phyloP scores from a whole-genome alignment of 2,888 invertebrate species.

The Perithous albicinctus region DNA sequence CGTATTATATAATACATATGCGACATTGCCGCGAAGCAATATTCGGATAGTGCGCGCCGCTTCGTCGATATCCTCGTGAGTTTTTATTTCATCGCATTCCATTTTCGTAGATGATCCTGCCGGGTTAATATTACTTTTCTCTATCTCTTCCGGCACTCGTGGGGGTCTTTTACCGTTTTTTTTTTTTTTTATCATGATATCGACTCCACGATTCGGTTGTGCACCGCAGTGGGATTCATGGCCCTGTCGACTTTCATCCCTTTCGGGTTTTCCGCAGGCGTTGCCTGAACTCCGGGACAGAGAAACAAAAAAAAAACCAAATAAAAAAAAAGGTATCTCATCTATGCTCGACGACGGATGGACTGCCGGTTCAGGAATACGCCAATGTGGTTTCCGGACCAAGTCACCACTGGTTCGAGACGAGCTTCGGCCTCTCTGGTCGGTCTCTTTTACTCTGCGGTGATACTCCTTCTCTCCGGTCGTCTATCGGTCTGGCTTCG shows the following conservation, averaged over 20 bases:
- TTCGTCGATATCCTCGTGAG: slow-evolving; percentile 28
- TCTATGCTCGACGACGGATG: slow-evolving; percentile 19
- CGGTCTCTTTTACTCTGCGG: slow-evolving; percentile 20
- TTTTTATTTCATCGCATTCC: slow-evolving; percentile 60
- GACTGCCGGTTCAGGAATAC: not conserved
- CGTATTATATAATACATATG: slow-evolving; percentile 13
- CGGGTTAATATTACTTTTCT: slow-evolving; percentile 55
- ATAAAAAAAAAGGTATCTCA: too few species aligned
- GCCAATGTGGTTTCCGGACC: slow-evolving; percentile 37
- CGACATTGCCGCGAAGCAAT: slow-evolving; percentile 47
- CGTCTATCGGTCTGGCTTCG: slow-evolving; percentile 37
- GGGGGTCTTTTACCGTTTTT: not conserved
- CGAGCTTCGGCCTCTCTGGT: slow-evolving; percentile 1
- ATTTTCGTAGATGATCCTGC: slow-evolving; percentile 42
- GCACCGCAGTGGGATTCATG: slow-evolving; percentile 16
- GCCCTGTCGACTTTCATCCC: slow-evolving; percentile 17
- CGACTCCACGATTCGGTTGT: slow-evolving; percentile 6
- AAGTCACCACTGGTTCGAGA: slow-evolving; percentile 23
- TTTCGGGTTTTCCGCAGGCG: slow-evolving; percentile 2
- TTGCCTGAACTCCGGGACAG: not conserved
- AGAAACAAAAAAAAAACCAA: slow-evolving; percentile 17
- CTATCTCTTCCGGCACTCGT: not conserved
- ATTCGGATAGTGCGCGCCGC: slow-evolving; percentile 38
- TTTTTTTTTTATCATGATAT: too few species aligned
- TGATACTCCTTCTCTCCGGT: slow-evolving; percentile 40